Base-by-base conservation (phyloP, 2,113 vertebrate species). In the Laticauda laticaudata region DNA sequence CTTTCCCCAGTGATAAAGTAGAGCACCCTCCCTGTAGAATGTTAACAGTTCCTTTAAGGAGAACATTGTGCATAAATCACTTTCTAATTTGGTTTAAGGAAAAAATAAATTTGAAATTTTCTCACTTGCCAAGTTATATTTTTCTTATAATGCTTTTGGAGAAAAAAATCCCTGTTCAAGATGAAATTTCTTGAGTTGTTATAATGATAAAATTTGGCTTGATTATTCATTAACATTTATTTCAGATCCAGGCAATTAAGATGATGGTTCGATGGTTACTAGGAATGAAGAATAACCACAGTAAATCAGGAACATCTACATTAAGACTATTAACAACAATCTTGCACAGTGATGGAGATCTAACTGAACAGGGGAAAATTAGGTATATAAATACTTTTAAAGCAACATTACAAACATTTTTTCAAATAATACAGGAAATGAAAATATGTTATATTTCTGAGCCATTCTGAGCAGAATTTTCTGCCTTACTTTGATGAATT, bases 221-320 rank as follows among this genome's bases (percentile, higher is more conserved):
- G 86, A 51, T 51, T 57, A 18, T n/a, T 24, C 94, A 29, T 93
- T 1, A 53, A 45, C 56, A 89, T 95, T 59, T 96, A 81, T 94
- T 95, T 91, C 94, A 99, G 99, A 99, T 99, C 93, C 99, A 99
- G 94, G 99, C 99, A 89, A 99, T 99, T 95, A 99, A 99, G 97
- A 98, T 99, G 98, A 99, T 99, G 99, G 99, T 99, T 95, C 98
- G 99, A 85, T 99, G 99, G 99, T 96, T 99, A 91, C 95, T 99
- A 53, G 99, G 99, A 94, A 99, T 99, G 98, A 99, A 99, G 97
- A 99, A 99, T 96, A 99, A 99, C 95, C 99, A 99, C 97, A 99
- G 99, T 97, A 99, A 99, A 97, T 99, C 99, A 1, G 99, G 99
- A 91, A 99, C 99, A 88, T 99, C 99, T 95, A 99, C 99, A 91